Conservation (phyloP, 2,113 vertebrate species). For the Caranx melampygus region DNA sequence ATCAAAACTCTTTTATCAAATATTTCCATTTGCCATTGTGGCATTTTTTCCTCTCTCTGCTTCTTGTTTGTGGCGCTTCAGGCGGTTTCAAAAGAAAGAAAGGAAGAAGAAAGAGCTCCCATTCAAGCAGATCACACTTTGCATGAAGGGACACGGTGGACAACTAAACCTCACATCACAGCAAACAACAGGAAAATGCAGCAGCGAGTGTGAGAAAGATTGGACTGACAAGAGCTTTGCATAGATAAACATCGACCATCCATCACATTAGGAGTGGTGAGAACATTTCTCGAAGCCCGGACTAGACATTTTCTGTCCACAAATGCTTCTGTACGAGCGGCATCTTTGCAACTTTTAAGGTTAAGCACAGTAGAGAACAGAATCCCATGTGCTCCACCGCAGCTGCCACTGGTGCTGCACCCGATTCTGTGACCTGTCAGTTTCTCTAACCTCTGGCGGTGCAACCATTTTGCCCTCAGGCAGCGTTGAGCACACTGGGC, state of each 20-base stretch:
- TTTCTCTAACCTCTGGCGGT: neutral
- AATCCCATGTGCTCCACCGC: neutral
- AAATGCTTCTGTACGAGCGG: too few relatives aligned
- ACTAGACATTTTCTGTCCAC: too few relatives aligned
- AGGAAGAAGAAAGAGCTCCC: too few relatives aligned
- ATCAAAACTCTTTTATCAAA: too few relatives aligned
- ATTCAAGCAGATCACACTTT: neutral
- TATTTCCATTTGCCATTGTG: too few relatives aligned
- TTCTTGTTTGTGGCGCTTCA: too few relatives aligned
- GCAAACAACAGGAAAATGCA: neutral
- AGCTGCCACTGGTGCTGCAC: neutral
- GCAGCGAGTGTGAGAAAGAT: neutral
- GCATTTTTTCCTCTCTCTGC: too few relatives aligned
- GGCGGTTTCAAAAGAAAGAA: too few relatives aligned
- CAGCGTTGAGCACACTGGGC: conserved; percentile 2
- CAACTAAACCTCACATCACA: too few relatives aligned
- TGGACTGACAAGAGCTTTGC: neutral
- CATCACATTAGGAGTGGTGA: neutral
- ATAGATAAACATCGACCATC: neutral
- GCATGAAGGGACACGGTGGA: neutral
- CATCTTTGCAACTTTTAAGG: too few relatives aligned
- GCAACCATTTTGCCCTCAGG: neutral
- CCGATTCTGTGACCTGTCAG: neutral
- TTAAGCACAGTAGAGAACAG: neutral
- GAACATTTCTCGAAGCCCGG: too few relatives aligned